Evolutionary conservation across 2,113 vertebrate species (phyloP).

Genomic region (Micronycteris hirsuta): DNA sequence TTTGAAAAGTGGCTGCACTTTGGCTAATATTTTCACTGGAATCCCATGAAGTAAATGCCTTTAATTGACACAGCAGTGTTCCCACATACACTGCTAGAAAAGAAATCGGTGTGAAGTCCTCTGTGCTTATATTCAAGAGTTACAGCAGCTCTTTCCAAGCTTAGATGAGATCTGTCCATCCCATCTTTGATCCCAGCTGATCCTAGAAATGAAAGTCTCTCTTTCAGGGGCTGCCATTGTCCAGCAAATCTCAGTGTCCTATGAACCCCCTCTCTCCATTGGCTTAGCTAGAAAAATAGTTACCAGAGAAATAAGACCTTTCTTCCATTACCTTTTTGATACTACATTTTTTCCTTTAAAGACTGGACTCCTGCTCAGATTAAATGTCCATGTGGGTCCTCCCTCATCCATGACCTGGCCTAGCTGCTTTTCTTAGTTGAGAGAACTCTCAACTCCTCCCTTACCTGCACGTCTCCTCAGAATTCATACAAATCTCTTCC

Average conservation of each 20-base stretch:
- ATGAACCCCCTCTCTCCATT: slow-evolving; percentile 55
- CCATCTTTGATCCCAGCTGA: slow-evolving; percentile 56
- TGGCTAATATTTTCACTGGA: slow-evolving; percentile 24
- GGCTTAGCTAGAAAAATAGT: slow-evolving; percentile 44
- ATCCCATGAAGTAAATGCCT: background rate
- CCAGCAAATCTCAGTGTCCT: background rate
- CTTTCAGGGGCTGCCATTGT: slow-evolving; percentile 32
- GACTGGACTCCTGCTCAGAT: slow-evolving; percentile 59
- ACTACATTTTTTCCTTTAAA: slow-evolving; percentile 45
- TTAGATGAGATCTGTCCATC: background rate
- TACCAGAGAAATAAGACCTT: slow-evolving; percentile 36
- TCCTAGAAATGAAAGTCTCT: slow-evolving; percentile 49
- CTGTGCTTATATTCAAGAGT: background rate
- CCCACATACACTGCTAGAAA: background rate
- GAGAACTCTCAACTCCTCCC: slow-evolving; percentile 54
- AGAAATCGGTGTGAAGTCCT: background rate
- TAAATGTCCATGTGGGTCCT: slow-evolving; percentile 43
- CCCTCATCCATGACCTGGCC: slow-evolving; percentile 42
- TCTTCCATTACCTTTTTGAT: slow-evolving; percentile 38
- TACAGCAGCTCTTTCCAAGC: background rate
- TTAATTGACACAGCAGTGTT: background rate
- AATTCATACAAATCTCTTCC: slow-evolving; percentile 26
- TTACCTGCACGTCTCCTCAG: slow-evolving; percentile 39
- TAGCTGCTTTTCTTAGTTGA: slow-evolving; percentile 46
- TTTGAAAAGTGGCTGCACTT: background rate